Percentiles rank a stretch among this genome's conserved stretches.
Evolutionary conservation across 2,888 invertebrate species (phyloP).

Genomic region (Nemotelus nigrinus): DNA sequence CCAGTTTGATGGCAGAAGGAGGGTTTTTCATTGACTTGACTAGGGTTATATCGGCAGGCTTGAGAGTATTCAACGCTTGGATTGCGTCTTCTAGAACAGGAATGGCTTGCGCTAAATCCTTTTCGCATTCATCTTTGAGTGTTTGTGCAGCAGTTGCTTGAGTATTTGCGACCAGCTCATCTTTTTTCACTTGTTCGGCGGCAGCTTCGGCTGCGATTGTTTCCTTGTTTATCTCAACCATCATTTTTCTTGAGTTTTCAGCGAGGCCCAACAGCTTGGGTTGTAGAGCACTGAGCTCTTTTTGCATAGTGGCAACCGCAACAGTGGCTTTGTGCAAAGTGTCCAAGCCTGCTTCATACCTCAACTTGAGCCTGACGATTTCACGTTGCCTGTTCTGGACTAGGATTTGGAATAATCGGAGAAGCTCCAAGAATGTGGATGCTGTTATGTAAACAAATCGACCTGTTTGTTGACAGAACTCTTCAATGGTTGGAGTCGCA

Average conservation of each 20-base stretch:
- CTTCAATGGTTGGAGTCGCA: slow-evolving; percentile 71
- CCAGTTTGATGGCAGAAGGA: slow-evolving; percentile 78
- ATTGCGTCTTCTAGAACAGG: slow-evolving; percentile 89
- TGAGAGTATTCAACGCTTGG: slow-evolving; percentile 86
- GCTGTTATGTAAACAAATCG: slow-evolving; percentile 90
- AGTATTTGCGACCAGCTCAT: slow-evolving; percentile 87
- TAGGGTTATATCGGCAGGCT: slow-evolving; percentile 88
- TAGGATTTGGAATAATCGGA: slow-evolving; percentile 81
- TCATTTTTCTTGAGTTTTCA: slow-evolving; percentile 81
- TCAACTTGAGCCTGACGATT: slow-evolving; percentile 75
- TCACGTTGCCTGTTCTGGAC: slow-evolving; percentile 78
- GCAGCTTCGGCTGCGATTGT: slow-evolving; percentile 83
- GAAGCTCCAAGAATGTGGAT: slow-evolving; percentile 86
- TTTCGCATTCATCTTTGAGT: slow-evolving; percentile 90
- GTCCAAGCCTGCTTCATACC: slow-evolving; percentile 82
- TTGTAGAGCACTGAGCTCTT: slow-evolving; percentile 81
- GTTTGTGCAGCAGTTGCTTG: slow-evolving; percentile 87
- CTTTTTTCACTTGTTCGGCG: slow-evolving; percentile 81
- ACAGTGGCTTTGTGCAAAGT: slow-evolving; percentile 83
- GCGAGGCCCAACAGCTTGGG: slow-evolving; percentile 83
- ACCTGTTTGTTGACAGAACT: slow-evolving; percentile 72
- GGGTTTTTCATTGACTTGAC: slow-evolving; percentile 95
- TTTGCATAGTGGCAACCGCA: slow-evolving; percentile 82
- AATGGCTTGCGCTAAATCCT: slow-evolving; percentile 89
- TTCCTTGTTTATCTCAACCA: slow-evolving; percentile 78